phyloP scores from a whole-genome alignment of 2,113 vertebrate genomes.

The Dendrocopos noguchii region DNA sequence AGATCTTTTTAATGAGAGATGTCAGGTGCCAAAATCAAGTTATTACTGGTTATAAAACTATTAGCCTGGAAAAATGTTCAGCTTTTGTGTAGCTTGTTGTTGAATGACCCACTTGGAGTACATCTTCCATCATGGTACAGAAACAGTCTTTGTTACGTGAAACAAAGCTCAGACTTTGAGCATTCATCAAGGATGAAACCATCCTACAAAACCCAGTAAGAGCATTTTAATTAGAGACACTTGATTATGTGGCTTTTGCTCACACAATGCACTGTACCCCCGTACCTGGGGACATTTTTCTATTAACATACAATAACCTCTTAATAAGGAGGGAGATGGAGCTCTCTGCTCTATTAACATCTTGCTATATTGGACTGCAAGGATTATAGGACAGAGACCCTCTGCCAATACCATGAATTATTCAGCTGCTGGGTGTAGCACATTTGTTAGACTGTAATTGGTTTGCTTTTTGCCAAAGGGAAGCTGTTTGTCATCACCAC shows the following conservation, averaged over 20 bases:
- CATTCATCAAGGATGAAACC: not conserved
- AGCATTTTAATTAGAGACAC: slow-evolving; percentile 9
- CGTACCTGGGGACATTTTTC: not conserved
- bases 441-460: slow-evolving; percentile 1
- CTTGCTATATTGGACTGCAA: not conserved
- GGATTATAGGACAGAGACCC: not conserved
- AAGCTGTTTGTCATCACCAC: slow-evolving; percentile 16
- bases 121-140: not conserved
- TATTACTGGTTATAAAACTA: slow-evolving; percentile 11
- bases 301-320: not conserved
- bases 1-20: slow-evolving; percentile 5
- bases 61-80: slow-evolving; percentile 9
- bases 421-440: not conserved
- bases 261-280: not conserved
- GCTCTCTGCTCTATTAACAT: not conserved
- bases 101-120: not conserved
- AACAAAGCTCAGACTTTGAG: not conserved
- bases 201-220: not conserved
- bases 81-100: not conserved
- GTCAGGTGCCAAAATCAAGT: slow-evolving; percentile 23
- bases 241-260: not conserved
- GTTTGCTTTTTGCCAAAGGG: slow-evolving; percentile 24
- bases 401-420: slow-evolving; percentile 36
- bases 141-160: slow-evolving; percentile 9
- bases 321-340: not conserved